phyloP scores from a whole-genome alignment of 2,113 vertebrate species.

The Cavia aperea region DNA sequence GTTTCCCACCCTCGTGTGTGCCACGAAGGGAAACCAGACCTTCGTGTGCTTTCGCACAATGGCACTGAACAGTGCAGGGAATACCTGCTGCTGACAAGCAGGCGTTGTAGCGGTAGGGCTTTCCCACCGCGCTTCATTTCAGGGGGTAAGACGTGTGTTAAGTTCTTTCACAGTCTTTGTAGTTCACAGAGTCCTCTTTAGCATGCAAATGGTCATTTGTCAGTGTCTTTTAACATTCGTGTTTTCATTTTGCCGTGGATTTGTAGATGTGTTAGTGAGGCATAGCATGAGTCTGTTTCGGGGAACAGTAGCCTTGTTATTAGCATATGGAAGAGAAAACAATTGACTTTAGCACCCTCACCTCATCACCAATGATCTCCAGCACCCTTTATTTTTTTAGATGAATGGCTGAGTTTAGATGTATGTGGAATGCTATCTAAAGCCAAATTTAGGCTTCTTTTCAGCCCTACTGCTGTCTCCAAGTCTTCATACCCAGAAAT shows the following conservation, averaged over 20 bases:
- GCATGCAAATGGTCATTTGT: not conserved
- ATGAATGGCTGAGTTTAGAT: not conserved
- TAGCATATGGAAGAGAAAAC: not conserved
- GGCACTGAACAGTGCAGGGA: not conserved
- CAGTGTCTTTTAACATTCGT: not conserved
- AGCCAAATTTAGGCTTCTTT: not conserved
- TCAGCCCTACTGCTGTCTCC: not conserved
- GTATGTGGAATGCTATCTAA: not conserved
- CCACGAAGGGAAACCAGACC: not conserved
- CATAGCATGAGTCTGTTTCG: not conserved
- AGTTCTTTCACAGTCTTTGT: not conserved
- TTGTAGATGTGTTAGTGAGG: not conserved
- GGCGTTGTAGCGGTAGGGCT: not conserved
- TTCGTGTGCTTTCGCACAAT: not conserved
- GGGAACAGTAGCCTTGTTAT: not conserved
- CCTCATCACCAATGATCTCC: not conserved
- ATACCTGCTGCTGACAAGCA: not conserved
- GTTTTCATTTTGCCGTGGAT: slow-evolving; percentile 13
- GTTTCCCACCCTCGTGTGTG: not conserved
- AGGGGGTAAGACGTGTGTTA: too few species aligned
- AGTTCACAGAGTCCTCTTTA: not conserved
- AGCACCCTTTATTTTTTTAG: not conserved
- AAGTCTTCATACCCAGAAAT: not conserved
- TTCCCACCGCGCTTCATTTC: not conserved
- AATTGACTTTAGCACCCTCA: not conserved